A percentile compares a stretch with the other conserved stretches of the same genome.
Conservation (phyloP, 1,140 invertebrate genomes). For the Pteromalus puparum region DNA sequence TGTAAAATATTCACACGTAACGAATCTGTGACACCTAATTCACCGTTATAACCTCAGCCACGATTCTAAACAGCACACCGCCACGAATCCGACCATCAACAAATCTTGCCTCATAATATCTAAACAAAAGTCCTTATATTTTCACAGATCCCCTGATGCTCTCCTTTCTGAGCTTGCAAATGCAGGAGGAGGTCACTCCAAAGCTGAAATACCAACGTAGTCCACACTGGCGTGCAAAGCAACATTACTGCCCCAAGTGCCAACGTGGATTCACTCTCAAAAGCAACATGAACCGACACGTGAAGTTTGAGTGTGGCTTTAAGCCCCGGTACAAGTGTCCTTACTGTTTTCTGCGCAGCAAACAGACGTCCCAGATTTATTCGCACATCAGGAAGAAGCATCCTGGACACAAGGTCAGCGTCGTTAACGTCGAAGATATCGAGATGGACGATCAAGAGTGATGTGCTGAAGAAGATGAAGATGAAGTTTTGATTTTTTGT, state of each 20-base stretch:
- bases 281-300: slow-evolving; percentile 66
- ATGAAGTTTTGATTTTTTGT: background rate
- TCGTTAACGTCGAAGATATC: slow-evolving; percentile 56
- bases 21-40: too few relatives aligned
- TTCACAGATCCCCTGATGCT: slow-evolving; percentile 22
- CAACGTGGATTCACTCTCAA: slow-evolving; percentile 69
- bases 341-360: slow-evolving; percentile 67
- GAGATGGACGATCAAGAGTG: slow-evolving; percentile 69
- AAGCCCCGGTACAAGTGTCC: slow-evolving; percentile 75
- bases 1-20: too few relatives aligned
- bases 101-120: background rate
- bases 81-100: background rate
- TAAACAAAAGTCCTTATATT: slow-evolving; percentile 1
- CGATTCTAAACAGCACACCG: background rate
- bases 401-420: slow-evolving; percentile 60
- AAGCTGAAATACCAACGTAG: slow-evolving; percentile 8
- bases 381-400: slow-evolving; percentile 79
- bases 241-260: slow-evolving; percentile 67
- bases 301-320: slow-evolving; percentile 79
- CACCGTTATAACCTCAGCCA: background rate
- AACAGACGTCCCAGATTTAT: slow-evolving; percentile 87
- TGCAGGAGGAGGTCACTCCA: background rate
- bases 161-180: background rate
- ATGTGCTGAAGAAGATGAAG: background rate
- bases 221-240: slow-evolving; percentile 44